A percentile compares a stretch with the other conserved stretches of the same genome.
Conservation (phyloP, 2,113 vertebrate genomes). For the Columba livia region DNA sequence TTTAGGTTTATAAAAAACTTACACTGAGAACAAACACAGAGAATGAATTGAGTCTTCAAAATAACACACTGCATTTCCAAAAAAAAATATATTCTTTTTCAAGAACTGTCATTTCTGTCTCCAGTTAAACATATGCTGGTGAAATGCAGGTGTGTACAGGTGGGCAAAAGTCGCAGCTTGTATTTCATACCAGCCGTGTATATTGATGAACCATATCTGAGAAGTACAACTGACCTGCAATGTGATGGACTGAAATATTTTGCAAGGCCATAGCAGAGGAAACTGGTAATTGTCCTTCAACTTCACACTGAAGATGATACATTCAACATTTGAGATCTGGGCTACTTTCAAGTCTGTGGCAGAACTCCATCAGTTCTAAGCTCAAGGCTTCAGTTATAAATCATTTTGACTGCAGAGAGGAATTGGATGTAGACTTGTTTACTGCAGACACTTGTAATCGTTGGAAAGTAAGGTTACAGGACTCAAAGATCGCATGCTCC, state of each 20-base stretch:
- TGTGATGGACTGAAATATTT: neutral
- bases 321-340: neutral
- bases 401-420: neutral
- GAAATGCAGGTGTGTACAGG: accelerated
- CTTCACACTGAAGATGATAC: neutral
- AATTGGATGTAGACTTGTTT: neutral
- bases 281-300: neutral
- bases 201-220: neutral
- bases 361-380: neutral
- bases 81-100: neutral
- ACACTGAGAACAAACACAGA: neutral
- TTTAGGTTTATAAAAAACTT: neutral
- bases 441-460: neutral
- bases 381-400: neutral
- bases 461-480: neutral
- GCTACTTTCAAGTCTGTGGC: neutral
- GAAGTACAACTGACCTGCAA: neutral
- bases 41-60: neutral
- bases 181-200: neutral
- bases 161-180: neutral
- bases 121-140: neutral
- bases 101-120: neutral
- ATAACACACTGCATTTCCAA: neutral
- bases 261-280: neutral
- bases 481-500: neutral